A percentile compares a stretch with the other conserved stretches of the same genome.
Conservation (phyloP, 2,888 invertebrate genomes). For the Lottia scabra region DNA sequence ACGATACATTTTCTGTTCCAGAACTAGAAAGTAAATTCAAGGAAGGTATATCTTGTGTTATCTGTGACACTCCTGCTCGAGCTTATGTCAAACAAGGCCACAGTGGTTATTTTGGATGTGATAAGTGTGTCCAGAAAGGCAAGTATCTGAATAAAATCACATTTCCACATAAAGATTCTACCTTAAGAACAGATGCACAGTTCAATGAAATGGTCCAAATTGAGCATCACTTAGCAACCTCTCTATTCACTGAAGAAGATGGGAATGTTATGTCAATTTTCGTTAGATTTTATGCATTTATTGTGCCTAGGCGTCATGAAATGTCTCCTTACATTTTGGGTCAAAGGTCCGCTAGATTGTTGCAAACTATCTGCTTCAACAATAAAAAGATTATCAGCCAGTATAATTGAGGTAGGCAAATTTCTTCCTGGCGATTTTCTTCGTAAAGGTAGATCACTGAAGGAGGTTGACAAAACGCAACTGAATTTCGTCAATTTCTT, state of each 20-base stretch:
- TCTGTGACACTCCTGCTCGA: conserved; percentile 58
- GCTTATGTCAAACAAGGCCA: conserved; percentile 48
- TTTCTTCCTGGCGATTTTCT: conserved; percentile 42
- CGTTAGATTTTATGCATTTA: conserved; percentile 57
- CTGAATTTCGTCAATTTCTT: conserved; percentile 49
- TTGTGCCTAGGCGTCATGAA: too few relatives aligned
- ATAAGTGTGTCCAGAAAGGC: conserved; percentile 42
- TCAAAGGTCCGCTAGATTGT: conserved; percentile 23
- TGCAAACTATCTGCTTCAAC: background rate
- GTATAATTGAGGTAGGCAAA: conserved; percentile 14
- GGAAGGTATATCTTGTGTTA: too few relatives aligned
- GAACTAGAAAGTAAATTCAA: too few relatives aligned
- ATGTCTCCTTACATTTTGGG: conserved; percentile 45
- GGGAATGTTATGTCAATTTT: conserved; percentile 37
- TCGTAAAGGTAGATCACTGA: conserved; percentile 39
- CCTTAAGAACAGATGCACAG: conserved; percentile 9
- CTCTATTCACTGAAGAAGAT: conserved; percentile 25
- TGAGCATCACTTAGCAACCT: conserved; percentile 32
- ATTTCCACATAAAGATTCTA: background rate
- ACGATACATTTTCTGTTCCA: too few relatives aligned
- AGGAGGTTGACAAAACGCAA: conserved; percentile 48
- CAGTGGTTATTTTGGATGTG: conserved; percentile 54
- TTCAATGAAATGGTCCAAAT: conserved; percentile 30
- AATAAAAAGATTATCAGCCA: conserved; percentile 26
- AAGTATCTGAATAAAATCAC: conserved; percentile 23